Evolutionary conservation across 2,888 invertebrate species (phyloP).

Genomic region (Bombylius discolor): DNA sequence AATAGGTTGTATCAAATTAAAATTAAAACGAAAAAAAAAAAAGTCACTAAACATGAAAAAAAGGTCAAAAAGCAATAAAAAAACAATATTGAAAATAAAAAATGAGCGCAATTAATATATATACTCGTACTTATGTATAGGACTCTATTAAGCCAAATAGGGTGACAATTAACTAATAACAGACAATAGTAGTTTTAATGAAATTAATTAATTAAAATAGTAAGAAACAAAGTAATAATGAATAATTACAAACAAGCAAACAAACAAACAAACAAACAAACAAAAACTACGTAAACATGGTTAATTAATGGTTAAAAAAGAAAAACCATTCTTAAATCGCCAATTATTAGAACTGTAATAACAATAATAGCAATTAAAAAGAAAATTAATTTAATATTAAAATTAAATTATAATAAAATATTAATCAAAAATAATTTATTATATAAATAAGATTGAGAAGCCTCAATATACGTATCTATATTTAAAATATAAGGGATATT

Average conservation of each 20-base stretch:
- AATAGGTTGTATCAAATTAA: not conserved
- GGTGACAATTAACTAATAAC: not conserved
- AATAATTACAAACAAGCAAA: no score
- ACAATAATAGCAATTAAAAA: no score
- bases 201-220: not conserved
- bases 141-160: not conserved
- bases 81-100: not conserved
- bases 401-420: no score
- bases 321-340: not conserved
- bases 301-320: not conserved
- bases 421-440: no score
- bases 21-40: no score
- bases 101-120: not conserved
- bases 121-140: not conserved
- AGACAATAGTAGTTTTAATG: constrained; percentile 8
- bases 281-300: not conserved
- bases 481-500: no score
- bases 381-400: no score
- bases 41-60: no score
- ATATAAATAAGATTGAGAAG: no score
- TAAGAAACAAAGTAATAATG: not conserved
- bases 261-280: not conserved
- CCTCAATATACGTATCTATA: not conserved
- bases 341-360: not conserved
- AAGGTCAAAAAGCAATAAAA: not conserved